phyloP scores from a whole-genome alignment of 1,140 invertebrate genomes.

The Ooceraea biroi region DNA sequence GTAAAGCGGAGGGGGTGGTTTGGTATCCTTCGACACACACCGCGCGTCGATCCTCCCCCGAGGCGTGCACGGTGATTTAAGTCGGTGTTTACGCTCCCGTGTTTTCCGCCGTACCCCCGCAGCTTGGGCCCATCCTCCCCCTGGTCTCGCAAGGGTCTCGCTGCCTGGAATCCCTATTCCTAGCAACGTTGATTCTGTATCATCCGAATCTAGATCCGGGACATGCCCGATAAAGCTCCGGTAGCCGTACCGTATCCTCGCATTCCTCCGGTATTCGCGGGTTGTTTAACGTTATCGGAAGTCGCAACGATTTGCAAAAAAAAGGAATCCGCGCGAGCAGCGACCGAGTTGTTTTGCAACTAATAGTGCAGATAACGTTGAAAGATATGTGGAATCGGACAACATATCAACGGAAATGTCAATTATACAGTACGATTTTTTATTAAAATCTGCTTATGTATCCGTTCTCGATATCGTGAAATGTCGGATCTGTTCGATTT shows the following conservation, averaged over 20 bases:
- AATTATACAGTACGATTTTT: too few relatives aligned
- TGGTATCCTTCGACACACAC: slow-evolving; percentile 71
- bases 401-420: too few relatives aligned
- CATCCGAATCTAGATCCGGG: slow-evolving; percentile 52
- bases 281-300: slow-evolving; percentile 39
- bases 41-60: slow-evolving; percentile 69
- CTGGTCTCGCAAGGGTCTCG: slow-evolving; percentile 56
- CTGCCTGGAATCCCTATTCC: slow-evolving; percentile 51
- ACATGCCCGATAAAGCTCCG: slow-evolving; percentile 44
- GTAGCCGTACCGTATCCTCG: not conserved
- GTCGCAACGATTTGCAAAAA: not conserved
- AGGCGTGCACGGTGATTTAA: slow-evolving; percentile 76
- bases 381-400: too few relatives aligned
- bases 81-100: slow-evolving; percentile 74
- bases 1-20: too few relatives aligned
- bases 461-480: too few relatives aligned
- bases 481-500: not conserved
- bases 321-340: too few relatives aligned
- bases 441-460: too few relatives aligned
- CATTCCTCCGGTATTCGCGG: slow-evolving; percentile 10
- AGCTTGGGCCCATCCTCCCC: not conserved
- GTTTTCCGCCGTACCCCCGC: slow-evolving; percentile 46
- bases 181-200: slow-evolving; percentile 52
- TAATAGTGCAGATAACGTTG: too few relatives aligned
- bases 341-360: too few relatives aligned